These are phyloP conservation scores for Monopterus albus DNA, from an alignment of 2,113 vertebrate species.

Conservation along the genomic window DNA sequence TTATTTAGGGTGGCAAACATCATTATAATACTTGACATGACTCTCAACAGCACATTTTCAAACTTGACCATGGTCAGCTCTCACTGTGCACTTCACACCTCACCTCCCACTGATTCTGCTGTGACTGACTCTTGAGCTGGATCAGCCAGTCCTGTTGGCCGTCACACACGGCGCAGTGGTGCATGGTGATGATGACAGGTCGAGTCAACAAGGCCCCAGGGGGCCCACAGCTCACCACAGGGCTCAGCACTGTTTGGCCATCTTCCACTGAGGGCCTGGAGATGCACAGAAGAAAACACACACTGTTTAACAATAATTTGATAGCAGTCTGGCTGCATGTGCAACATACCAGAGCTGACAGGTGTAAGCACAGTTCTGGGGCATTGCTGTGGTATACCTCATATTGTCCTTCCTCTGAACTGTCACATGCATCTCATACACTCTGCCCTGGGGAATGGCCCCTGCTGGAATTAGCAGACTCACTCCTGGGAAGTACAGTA, in stretches of 20 bases:
- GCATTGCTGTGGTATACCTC: slow-evolving; percentile 85
- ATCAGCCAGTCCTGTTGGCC: slow-evolving; percentile 96
- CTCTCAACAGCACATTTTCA: slow-evolving; percentile 11
- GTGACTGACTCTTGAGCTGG: slow-evolving; percentile 91
- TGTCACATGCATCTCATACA: slow-evolving; percentile 98
- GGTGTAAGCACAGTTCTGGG: slow-evolving; percentile 44
- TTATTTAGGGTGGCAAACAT: slow-evolving; percentile 4
- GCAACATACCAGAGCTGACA: slow-evolving; percentile 30
- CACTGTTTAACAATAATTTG: slow-evolving; percentile 39
- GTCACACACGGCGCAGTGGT: slow-evolving; percentile 92
- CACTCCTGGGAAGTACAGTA: slow-evolving; percentile 85
- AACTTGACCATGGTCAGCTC: not conserved
- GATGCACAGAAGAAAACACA: slow-evolving; percentile 20
- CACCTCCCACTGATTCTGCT: slow-evolving; percentile 95
- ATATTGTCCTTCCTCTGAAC: slow-evolving; percentile 97
- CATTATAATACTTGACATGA: not conserved
- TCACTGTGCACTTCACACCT: slow-evolving; percentile 59
- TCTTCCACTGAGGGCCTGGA: slow-evolving; percentile 92
- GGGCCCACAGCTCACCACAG: slow-evolving; percentile 95
- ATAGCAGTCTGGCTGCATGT: slow-evolving; percentile 29
- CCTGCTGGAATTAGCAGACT: slow-evolving; percentile 96
- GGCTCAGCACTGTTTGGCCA: slow-evolving; percentile 91
- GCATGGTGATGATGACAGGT: slow-evolving; percentile 93
- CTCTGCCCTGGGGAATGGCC: slow-evolving; percentile 95
- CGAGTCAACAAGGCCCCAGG: slow-evolving; percentile 91